Percentiles rank a stretch among this genome's conserved stretches.
Evolutionary conservation across 1,140 invertebrate species (phyloP).

Genomic region (Colletes gigas): DNA sequence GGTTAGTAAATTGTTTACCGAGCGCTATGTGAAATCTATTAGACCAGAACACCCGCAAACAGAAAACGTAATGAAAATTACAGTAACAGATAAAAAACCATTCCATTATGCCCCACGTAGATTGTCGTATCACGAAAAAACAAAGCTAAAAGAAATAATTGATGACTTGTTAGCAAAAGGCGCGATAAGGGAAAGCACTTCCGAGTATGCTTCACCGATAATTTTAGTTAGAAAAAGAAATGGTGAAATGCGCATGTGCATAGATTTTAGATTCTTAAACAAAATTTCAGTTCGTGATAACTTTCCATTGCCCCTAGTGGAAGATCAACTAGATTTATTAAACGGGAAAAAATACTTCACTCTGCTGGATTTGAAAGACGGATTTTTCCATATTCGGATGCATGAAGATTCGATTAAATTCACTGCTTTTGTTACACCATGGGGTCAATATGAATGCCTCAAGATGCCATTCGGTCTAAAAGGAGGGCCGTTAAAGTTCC

Average conservation of each 20-base stretch:
- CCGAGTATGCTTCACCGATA: too few species aligned
- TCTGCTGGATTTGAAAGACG: too few species aligned
- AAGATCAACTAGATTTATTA: constrained; percentile 17
- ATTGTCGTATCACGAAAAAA: constrained; percentile 25
- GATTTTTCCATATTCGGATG: constrained; percentile 28
- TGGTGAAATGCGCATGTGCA: constrained; percentile 18
- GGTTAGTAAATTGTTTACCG: background rate
- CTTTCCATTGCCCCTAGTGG: constrained; percentile 12
- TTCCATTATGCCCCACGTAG: constrained; percentile 35
- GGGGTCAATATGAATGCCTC: too few species aligned
- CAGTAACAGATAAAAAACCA: constrained; percentile 5
- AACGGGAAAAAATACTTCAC: background rate
- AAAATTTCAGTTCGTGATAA: background rate
- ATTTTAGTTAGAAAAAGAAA: constrained; percentile 14
- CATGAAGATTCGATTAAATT: constrained; percentile 21
- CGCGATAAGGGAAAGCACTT: background rate
- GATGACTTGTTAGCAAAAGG: constrained; percentile 3
- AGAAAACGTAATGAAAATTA: constrained; percentile 16
- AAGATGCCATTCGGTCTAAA: too few species aligned
- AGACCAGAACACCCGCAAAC: constrained; percentile 1
- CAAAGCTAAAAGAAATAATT: constrained; percentile 23
- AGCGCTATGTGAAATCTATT: background rate
- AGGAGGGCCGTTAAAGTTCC: constrained; percentile 28
- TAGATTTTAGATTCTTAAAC: constrained; percentile 6
- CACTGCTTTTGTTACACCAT: too few species aligned